Base-by-base conservation (phyloP, 2,888 invertebrate species). In the Leucophora obtusa region DNA sequence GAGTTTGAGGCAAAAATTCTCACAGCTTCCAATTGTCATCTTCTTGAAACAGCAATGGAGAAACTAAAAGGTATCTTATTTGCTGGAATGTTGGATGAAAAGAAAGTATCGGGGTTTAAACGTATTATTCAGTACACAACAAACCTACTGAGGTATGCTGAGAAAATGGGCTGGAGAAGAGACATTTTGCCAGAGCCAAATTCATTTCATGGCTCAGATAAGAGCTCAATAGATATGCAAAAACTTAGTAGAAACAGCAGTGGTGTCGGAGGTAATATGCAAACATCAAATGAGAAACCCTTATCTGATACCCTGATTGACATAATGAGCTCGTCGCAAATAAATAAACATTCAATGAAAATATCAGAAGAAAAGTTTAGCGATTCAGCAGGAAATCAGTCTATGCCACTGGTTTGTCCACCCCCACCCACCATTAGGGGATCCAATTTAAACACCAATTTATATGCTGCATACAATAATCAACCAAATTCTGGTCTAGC, bases 1-100 rank as follows among this genome's bases (percentile, higher is more conserved):
- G 93, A 94, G 14, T 93, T 95, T 0, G 94, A 95, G 82, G 92
- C 93, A 70, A 87, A 95, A 14, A 88, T 96, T 9, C 92, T 93
- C 66, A 94, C 93, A 70, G 93, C 94, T 63, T 90, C 92, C n/a
- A 93, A 94, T 63, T 93, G 93, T 84, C 94, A 94, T 0, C 83
- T 86, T 38, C 75, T 87, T 47, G 87, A 87, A 81, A 86, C 86
- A 1, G 85, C 86, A 33, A 83, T 84, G 78, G 87, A 87, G 76
- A 87, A 87, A 72, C 62, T 87, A 15, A 86, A 85, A 72, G 86
- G 95, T 28, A 93, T 94, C 72, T 88, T 93, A 11, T 83, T 59
- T 74, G 84, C 83, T 14, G 83, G 82, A 8, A 62, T 83, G 47
- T 73, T 84, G 18, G 84, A 83, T 51, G 71, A 69, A 18, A 60